These are phyloP conservation scores for Crax fasciolata DNA, from an alignment of 2,797 vertebrate species.

Conservation along the genomic window DNA sequence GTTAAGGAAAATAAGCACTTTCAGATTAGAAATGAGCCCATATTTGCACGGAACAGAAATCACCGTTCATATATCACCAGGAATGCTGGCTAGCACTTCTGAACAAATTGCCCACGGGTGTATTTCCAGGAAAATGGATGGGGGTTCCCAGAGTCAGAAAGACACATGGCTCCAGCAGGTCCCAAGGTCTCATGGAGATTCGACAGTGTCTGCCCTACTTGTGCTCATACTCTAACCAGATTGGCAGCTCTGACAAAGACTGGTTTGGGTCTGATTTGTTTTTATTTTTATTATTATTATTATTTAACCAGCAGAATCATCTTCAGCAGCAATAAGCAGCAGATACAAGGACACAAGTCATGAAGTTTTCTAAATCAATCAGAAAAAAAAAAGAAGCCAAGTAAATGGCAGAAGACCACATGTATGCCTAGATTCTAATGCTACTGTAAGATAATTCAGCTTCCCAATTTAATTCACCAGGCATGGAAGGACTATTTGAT, in stretches of 20 bases:
- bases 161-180: neutral
- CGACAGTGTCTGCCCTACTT: neutral
- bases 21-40: neutral
- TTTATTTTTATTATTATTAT: neutral
- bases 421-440: neutral
- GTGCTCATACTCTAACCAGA: neutral
- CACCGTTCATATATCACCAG: neutral
- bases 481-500: neutral
- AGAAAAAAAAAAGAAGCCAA: neutral
- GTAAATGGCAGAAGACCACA: neutral
- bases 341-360: neutral
- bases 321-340: neutral
- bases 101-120: neutral
- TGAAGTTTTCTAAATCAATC: neutral
- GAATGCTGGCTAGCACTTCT: neutral
- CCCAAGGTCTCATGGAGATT: neutral
- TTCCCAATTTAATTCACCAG: neutral
- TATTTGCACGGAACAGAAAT: neutral
- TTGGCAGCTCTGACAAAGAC: neutral
- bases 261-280: neutral
- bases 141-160: neutral
- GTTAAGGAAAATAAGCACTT: neutral
- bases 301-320: neutral
- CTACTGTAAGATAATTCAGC: neutral
- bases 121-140: neutral